A percentile compares a stretch with the other conserved stretches of the same genome.
Evolutionary conservation across 2,113 vertebrate species (phyloP).

Genomic region (Oncorhynchus kisutch): DNA sequence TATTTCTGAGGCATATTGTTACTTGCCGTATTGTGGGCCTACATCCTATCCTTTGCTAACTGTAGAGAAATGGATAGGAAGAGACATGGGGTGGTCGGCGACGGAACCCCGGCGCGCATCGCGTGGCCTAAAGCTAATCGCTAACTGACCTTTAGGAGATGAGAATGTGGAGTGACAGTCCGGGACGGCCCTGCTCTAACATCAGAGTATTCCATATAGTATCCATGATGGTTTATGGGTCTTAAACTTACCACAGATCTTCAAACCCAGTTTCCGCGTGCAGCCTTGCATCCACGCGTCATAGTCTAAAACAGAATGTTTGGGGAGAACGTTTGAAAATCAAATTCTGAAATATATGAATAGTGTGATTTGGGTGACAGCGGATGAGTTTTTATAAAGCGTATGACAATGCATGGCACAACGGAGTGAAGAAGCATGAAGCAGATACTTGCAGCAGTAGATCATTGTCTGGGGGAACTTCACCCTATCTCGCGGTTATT

Average conservation of each 20-base stretch:
- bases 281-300: conserved; percentile 98
- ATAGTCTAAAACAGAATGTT: conserved; percentile 82
- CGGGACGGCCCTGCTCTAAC: conserved; percentile 23
- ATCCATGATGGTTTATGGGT: conserved; percentile 1
- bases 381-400: conserved; percentile 37
- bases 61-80: conserved; percentile 20
- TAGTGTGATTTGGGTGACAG: conserved; percentile 17
- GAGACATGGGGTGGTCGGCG: conserved; percentile 39
- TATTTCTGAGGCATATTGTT: no score
- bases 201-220: conserved; percentile 2
- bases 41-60: no score
- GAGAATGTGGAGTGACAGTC: conserved; percentile 66
- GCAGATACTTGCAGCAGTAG: conserved; percentile 7
- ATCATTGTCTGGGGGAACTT: no score
- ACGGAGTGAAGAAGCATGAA: conserved; percentile 29
- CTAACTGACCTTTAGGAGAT: conserved; percentile 72
- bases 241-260: conserved; percentile 94
- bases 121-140: conserved; percentile 59
- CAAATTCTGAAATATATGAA: background rate
- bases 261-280: conserved; percentile 96
- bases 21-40: no score
- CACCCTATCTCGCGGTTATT: no score
- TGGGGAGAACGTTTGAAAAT: conserved; percentile 55
- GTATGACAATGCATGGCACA: conserved; percentile 20
- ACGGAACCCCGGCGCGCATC: conserved; percentile 31